Conservation (phyloP, 2,113 vertebrate species). For the Pteronura brasiliensis region DNA sequence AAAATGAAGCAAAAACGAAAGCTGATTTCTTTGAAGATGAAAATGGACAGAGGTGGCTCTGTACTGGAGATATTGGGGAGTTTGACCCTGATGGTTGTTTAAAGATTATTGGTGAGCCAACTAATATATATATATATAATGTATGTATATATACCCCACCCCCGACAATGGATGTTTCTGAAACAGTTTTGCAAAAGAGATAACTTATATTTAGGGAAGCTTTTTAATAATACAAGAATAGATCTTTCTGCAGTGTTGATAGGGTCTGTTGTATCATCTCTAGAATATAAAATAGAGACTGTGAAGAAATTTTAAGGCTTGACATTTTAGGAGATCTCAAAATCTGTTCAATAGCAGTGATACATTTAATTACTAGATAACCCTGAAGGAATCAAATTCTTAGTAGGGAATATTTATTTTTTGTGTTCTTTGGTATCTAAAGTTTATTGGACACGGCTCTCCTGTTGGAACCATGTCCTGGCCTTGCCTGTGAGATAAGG, state of each 20-base stretch:
- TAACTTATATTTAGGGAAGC: background rate
- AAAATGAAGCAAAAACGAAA: conserved; percentile 86
- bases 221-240: background rate
- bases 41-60: conserved; percentile 95
- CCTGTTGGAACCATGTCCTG: background rate
- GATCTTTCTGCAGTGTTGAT: background rate
- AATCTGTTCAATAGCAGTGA: background rate
- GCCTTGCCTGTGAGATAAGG: background rate
- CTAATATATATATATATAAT: no score
- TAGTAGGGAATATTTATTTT: background rate
- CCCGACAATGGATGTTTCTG: background rate
- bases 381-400: background rate
- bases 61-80: conserved; percentile 96
- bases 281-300: background rate
- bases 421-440: background rate
- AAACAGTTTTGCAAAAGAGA: background rate
- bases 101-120: conserved; percentile 93
- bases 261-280: background rate
- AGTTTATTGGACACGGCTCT: background rate
- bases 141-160: no score
- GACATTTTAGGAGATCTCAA: no score
- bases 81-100: conserved; percentile 94
- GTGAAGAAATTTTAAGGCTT: background rate
- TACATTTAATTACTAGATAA: background rate
- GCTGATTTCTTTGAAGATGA: conserved; percentile 92